Conservation (phyloP, 1,140 invertebrate genomes). For the Linepithema humile region DNA sequence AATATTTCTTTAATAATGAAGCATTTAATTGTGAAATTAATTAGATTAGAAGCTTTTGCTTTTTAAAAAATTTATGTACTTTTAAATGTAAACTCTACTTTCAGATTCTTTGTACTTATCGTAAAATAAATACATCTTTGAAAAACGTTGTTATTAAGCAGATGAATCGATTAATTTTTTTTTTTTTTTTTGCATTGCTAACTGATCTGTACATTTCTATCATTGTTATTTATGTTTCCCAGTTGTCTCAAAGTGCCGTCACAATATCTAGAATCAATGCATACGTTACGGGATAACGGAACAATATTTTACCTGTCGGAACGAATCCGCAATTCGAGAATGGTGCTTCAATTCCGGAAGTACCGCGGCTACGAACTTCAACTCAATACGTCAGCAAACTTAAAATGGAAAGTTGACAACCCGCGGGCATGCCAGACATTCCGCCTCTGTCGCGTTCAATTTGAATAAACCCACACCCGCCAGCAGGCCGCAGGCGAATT, state of each 20-base stretch:
- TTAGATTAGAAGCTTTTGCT: no score
- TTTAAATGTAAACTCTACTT: no score
- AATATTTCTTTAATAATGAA: no score
- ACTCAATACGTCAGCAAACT: slow-evolving; percentile 72
- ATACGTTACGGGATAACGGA: slow-evolving; percentile 2
- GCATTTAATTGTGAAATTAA: no score
- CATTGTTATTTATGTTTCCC: slow-evolving; percentile 37
- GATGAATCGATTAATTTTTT: no score
- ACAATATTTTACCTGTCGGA: slow-evolving; percentile 60
- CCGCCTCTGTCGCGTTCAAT: slow-evolving; percentile 77
- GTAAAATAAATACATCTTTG: no score
- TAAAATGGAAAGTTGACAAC: slow-evolving; percentile 79
- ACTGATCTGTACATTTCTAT: slow-evolving; percentile 19
- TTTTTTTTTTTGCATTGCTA: slow-evolving; percentile 12
- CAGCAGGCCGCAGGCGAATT: background rate
- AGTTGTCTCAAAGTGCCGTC: background rate
- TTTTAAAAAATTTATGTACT: no score
- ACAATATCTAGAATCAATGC: slow-evolving; percentile 53
- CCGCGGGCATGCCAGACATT: slow-evolving; percentile 73
- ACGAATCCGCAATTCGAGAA: background rate
- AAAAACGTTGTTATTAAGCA: no score
- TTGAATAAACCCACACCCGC: slow-evolving; percentile 70
- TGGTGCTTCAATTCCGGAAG: slow-evolving; percentile 31
- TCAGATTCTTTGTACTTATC: no score
- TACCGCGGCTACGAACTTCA: slow-evolving; percentile 38